phyloP scores from a whole-genome alignment of 2,797 vertebrate genomes.

The Xyrichtys novacula region DNA sequence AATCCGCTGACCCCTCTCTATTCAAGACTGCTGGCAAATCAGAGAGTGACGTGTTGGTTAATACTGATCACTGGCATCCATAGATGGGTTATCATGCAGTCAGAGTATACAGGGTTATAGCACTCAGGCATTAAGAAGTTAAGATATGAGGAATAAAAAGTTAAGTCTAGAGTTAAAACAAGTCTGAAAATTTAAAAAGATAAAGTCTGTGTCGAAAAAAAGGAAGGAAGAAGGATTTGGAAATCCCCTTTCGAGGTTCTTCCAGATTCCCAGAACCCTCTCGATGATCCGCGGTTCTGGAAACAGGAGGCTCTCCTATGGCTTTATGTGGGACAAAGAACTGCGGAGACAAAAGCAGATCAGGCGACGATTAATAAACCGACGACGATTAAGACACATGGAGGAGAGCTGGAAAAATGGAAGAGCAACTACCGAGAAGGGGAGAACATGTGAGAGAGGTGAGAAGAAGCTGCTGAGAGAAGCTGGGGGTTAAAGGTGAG shows the following conservation, averaged over 20 bases:
- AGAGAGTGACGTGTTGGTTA: slow-evolving; percentile 50
- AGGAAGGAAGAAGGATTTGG: slow-evolving; percentile 46
- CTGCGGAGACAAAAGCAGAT: slow-evolving; percentile 81
- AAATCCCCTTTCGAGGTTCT: slow-evolving; percentile 22
- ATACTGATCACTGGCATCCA: slow-evolving; percentile 76
- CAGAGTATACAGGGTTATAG: slow-evolving; percentile 33
- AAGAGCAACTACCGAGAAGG: slow-evolving; percentile 24
- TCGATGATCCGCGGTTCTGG: slow-evolving; percentile 50
- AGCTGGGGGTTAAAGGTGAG: slow-evolving; percentile 24
- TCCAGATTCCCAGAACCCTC: slow-evolving; percentile 52
- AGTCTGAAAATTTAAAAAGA: slow-evolving; percentile 30
- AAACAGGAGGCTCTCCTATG: slow-evolving; percentile 22
- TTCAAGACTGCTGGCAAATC: slow-evolving; percentile 40
- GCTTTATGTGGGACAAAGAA: slow-evolving; percentile 94
- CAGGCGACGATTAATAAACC: not conserved
- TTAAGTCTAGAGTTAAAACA: slow-evolving; percentile 46
- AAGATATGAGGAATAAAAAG: slow-evolving; percentile 44
- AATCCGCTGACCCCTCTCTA: slow-evolving; percentile 11
- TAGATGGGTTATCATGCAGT: slow-evolving; percentile 55
- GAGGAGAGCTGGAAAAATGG: slow-evolving; percentile 22
- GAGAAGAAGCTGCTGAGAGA: slow-evolving; percentile 56
- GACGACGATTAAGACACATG: not conserved
- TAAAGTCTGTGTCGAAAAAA: slow-evolving; percentile 69
- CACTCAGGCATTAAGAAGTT: slow-evolving; percentile 48
- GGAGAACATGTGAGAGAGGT: slow-evolving; percentile 14